phyloP scores from a whole-genome alignment of 2,797 vertebrate species.

The Neosalanx taihuensis region DNA sequence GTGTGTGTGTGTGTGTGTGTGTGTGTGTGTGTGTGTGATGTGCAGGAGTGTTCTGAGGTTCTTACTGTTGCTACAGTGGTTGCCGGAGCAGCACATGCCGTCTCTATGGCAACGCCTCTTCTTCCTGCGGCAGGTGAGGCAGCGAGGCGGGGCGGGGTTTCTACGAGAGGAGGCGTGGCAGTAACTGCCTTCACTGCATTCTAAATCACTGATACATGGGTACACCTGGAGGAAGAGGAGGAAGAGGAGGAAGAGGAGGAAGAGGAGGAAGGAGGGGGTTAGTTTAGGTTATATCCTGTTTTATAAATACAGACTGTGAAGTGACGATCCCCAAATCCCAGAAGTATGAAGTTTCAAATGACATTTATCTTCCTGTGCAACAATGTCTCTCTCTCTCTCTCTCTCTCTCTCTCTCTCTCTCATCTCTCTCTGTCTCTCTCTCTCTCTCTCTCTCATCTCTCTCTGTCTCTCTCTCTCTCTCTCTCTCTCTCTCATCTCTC shows the following conservation, averaged over 20 bases:
- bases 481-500: no score
- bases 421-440: no score
- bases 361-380: not conserved
- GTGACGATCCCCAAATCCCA: no score
- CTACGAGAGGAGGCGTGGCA: constrained; percentile 76
- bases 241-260: not conserved
- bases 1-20: no score
- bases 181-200: constrained; percentile 83
- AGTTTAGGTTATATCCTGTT: no score
- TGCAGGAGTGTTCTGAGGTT: not conserved
- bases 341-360: no score
- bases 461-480: no score
- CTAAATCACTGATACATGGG: constrained; percentile 85
- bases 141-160: constrained; percentile 76
- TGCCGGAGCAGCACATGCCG: constrained; percentile 88
- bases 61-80: constrained; percentile 84
- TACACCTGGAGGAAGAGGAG: constrained; percentile 65
- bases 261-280: no score
- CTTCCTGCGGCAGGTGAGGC: constrained; percentile 81
- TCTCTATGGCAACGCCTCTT: constrained; percentile 86
- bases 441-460: no score
- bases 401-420: not conserved
- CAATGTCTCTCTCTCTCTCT: not conserved
- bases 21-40: not conserved
- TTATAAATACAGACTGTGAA: no score